Evolutionary conservation across 2,797 vertebrate genomes (phyloP).

Genomic region (Acropternis orthonyx): DNA sequence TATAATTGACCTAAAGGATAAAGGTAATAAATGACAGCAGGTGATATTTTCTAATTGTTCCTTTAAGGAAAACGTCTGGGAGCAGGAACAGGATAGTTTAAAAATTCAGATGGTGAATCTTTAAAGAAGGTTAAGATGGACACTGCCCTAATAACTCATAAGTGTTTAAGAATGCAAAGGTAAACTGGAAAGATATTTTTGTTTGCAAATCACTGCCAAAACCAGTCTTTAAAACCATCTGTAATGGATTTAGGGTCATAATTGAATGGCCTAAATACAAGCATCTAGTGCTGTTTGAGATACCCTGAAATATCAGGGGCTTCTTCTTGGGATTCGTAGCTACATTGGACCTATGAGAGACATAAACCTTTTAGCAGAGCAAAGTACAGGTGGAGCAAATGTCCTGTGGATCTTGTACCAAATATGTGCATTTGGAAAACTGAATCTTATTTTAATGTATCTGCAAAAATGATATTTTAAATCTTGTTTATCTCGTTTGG

Average conservation of each 20-base stretch:
- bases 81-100: neutral
- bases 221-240: neutral
- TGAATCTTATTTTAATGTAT: neutral
- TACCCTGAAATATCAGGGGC: neutral
- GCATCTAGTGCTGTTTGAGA: neutral
- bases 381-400: accelerated
- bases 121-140: neutral
- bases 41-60: neutral
- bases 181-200: neutral
- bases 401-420: accelerated
- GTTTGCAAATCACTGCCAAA: neutral
- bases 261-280: neutral
- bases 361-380: neutral
- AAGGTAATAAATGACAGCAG: neutral
- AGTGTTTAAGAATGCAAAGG: neutral
- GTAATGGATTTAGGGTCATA: neutral
- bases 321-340: neutral
- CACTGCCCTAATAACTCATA: neutral
- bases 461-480: neutral
- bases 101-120: neutral
- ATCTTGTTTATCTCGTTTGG: neutral
- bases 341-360: neutral
- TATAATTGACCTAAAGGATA: neutral
- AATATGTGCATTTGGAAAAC: neutral
- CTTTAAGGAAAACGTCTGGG: neutral